Conservation (phyloP, 2,113 vertebrate genomes). For the Apeltes quadracus region DNA sequence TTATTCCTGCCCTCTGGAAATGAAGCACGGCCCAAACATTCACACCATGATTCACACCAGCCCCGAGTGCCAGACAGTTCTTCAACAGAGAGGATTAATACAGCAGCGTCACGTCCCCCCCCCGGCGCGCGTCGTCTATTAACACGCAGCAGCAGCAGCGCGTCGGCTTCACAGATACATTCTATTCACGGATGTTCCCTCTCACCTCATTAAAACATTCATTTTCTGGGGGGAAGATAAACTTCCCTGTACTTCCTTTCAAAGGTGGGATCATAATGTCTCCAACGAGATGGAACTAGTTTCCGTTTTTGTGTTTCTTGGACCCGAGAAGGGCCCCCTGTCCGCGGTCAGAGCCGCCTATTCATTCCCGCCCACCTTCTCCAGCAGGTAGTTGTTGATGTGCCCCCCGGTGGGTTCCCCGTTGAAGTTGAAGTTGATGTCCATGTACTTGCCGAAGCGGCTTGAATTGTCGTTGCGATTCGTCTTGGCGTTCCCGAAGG, state of each 20-base stretch:
- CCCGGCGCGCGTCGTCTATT: conserved; percentile 48
- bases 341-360: conserved; percentile 3
- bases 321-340: neutral
- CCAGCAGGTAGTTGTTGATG: conserved; percentile 95
- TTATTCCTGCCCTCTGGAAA: conserved; percentile 35
- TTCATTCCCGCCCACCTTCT: conserved; percentile 80
- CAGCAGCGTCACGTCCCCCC: conserved; percentile 37
- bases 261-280: neutral
- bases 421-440: conserved; percentile 97
- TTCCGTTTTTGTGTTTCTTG: neutral
- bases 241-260: conserved; percentile 25
- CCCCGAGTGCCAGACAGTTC: conserved; percentile 28
- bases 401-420: conserved; percentile 92
- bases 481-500: conserved; percentile 94
- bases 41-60: conserved; percentile 38
- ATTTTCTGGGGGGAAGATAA: conserved; percentile 39
- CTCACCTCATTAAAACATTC: conserved; percentile 55
- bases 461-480: conserved; percentile 97
- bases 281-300: neutral
- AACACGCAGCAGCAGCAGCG: conserved; percentile 20
- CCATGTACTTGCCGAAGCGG: conserved; percentile 97
- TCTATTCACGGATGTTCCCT: conserved; percentile 57
- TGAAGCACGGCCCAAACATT: conserved; percentile 30
- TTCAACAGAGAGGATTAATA: conserved; percentile 41
- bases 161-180: conserved; percentile 41